phyloP scores from a whole-genome alignment of 2,797 vertebrate genomes.

The Mormyrus proboscirostris region DNA sequence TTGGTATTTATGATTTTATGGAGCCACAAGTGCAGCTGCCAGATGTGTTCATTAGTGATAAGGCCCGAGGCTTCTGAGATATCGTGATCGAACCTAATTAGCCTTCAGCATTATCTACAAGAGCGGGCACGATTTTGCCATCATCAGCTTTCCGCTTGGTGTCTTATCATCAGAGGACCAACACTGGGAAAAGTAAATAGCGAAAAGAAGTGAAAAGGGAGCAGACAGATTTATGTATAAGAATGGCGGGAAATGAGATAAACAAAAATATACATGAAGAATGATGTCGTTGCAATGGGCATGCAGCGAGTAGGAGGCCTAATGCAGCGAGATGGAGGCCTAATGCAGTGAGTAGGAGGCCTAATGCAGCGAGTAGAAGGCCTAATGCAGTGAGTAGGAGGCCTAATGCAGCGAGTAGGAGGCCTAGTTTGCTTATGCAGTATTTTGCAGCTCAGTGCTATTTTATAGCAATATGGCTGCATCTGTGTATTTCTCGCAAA shows the following conservation, averaged over 20 bases:
- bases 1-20: not conserved
- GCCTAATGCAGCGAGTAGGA: not conserved
- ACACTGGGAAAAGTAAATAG: not conserved
- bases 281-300: not conserved
- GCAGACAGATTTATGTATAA: not conserved
- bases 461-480: not conserved
- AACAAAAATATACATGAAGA: not conserved
- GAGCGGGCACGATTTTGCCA: constrained; percentile 26
- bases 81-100: constrained; percentile 31
- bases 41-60: not conserved
- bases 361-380: too few species aligned
- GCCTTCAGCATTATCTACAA: constrained; percentile 28
- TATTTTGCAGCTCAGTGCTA: not conserved
- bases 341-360: too few species aligned
- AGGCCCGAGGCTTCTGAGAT: not conserved
- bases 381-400: too few species aligned
- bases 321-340: too few species aligned
- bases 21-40: not conserved
- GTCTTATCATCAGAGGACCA: constrained; percentile 30
- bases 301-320: not conserved
- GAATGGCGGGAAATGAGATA: not conserved
- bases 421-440: not conserved
- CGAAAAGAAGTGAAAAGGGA: constrained; percentile 15
- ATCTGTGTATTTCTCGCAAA: not conserved
- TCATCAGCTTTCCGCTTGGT: constrained; percentile 28